Base-by-base conservation (phyloP, 2,797 vertebrate species). In the Artibeus lituratus region DNA sequence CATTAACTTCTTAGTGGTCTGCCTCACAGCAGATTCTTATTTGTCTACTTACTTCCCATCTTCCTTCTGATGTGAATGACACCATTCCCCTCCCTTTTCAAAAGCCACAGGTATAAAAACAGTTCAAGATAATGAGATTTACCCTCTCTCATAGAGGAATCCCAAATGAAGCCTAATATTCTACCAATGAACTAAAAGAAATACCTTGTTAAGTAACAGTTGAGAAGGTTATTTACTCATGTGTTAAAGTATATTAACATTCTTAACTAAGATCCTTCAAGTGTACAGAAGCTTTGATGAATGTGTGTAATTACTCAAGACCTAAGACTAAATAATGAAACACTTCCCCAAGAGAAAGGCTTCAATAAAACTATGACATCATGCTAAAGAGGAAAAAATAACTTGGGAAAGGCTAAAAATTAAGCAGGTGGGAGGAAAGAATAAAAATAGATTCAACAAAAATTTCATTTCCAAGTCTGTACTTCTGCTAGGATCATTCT, bases 381-480 rank as follows among this genome's bases (percentile, higher is more conserved):
- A 88, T 26, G 53, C 5, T 73, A 84, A 21, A 92, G 22, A 77
- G 15, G 9, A 73, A 83, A 67, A 96, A 74, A 87, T 10, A 78
- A 6, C 18, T 32, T 77, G 42, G 22, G 39, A 81, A 42, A 32
- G 4, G 18, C 29, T 81, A 49, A 70, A 91, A 39, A 81, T 39
- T 55, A 90, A 32, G 73, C 16, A 86, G 53, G 10, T 49, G 7
- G 19, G 9, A 90, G 12, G 2, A 62, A 87, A 76, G 2, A 49
- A 12, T 44, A 73, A 1, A 91, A 84, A 51, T 24, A n/a, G 67
- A 96, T 29, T 90, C 12, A 86, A 92, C 3, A 74, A 8, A 57
- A 88, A 83, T 78, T 87, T 74, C 12, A 83, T 78, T 87, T 94
- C 37, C 74, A 83, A 86, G 87, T 67, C 77, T 65, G 35, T 87